Base-by-base conservation (phyloP, 23 tunicate species). In the Ciona savignyi region DNA sequence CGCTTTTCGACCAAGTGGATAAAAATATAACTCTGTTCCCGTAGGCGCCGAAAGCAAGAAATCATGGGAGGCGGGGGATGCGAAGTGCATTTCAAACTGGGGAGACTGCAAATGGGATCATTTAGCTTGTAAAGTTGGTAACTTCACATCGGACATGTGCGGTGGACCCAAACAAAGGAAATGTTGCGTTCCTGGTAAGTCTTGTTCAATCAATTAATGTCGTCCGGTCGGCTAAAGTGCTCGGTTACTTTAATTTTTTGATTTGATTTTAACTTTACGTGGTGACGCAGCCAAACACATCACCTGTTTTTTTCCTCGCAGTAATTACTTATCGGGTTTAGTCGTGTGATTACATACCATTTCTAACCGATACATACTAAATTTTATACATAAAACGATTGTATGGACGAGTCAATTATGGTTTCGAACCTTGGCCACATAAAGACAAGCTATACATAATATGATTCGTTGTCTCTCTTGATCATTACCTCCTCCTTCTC, bases 101-200 rank as follows among this genome's bases (percentile, higher is more conserved):
- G 67, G 67, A 22, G 22, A 4, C 4, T 63, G 67, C 22, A 20
- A 63, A 25, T 23, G 28, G 28, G 67, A 63, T 63, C 67, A 63
- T 63, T 63, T 25, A 25, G 4, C 67, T 63, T 63, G 67, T 63
- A 25, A 22, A 25, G 15, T 4, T n/a, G 67, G 67, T 4, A n/a
- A n/a, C 28, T 63, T n/a, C 22, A 23, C 26, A 9, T 20, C 67
- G 4, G 67, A 25, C 4, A 23, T 9, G 6, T 63, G 67, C 22
- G 67, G 67, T 9, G 67, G 67, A 4, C 67, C 67, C 15, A 25
- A 63, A n/a, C 4, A 20, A 9, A 63, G 67, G 24, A 63, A 63
- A 25, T 63, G 67, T 25, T 63, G 67, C 28, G 28, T 9, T 9
- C 67, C 67, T 9, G 28, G 67, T 63, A 25, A 63, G 24, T 63